Conservation (phyloP, 2,797 vertebrate species). For the Antrozous pallidus region DNA sequence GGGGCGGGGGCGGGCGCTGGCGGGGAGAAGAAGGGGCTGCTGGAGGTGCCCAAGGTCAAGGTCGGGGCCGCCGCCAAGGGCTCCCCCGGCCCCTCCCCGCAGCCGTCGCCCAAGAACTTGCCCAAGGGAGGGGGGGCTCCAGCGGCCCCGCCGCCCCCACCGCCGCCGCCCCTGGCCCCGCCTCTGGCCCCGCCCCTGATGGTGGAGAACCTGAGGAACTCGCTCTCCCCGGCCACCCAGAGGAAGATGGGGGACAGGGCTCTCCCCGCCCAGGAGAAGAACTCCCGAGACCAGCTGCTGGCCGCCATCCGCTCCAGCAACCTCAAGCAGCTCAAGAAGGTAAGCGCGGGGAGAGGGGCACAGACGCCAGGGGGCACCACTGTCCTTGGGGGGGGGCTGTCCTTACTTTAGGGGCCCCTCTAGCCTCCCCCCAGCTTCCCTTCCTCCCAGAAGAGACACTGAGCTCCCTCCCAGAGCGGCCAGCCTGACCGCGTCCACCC, state of each 20-base stretch:
- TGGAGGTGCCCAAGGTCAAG: slow-evolving; percentile 90
- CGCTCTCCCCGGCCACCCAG: slow-evolving; percentile 90
- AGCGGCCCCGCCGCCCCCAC: slow-evolving; percentile 84
- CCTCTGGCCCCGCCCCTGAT: slow-evolving; percentile 86
- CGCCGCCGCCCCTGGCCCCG: slow-evolving; percentile 85
- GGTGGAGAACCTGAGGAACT: slow-evolving; percentile 89
- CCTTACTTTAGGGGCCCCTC: background rate
- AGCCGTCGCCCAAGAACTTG: slow-evolving; percentile 86
- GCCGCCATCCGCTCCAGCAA: slow-evolving; percentile 93
- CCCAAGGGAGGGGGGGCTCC: slow-evolving; percentile 83
- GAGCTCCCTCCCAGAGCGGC: background rate
- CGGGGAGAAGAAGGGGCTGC: slow-evolving; percentile 87
- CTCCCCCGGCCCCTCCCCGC: slow-evolving; percentile 84
- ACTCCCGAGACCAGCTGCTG: slow-evolving; percentile 95
- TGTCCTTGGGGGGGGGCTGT: background rate
- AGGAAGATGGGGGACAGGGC: slow-evolving; percentile 90
- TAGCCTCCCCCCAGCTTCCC: background rate
- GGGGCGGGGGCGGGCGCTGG: too few relatives aligned
- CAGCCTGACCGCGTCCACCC: background rate
- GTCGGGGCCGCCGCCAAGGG: slow-evolving; percentile 72
- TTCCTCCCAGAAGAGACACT: background rate
- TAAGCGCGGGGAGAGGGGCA: background rate
- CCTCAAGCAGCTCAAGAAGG: slow-evolving; percentile 94
- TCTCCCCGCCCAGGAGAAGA: slow-evolving; percentile 86
- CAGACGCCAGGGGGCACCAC: background rate